Evolutionary conservation across 2,888 invertebrate species (phyloP).

Genomic region (Leucophenga montana): DNA sequence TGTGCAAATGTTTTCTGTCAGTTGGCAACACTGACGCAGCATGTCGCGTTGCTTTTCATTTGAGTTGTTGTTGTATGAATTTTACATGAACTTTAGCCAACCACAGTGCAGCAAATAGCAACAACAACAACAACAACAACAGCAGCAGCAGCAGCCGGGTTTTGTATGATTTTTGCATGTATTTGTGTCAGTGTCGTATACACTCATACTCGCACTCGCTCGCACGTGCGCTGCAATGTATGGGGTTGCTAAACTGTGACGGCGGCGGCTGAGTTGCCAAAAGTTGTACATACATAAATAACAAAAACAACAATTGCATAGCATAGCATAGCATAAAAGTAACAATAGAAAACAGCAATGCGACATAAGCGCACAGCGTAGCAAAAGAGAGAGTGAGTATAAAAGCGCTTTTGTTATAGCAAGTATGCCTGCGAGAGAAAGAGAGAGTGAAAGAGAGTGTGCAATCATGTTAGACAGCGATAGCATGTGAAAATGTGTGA

Average conservation of each 20-base stretch:
- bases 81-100: conserved; percentile 67
- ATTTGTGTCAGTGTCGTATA: neutral
- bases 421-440: too few species aligned
- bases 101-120: conserved; percentile 53
- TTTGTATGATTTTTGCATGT: conserved; percentile 1
- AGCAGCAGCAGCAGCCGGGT: neutral
- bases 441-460: neutral
- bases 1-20: conserved; percentile 17
- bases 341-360: conserved; percentile 3
- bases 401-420: too few species aligned
- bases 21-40: conserved; percentile 10
- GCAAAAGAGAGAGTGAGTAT: neutral
- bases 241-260: too few species aligned
- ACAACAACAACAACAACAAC: neutral
- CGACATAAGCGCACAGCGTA: neutral
- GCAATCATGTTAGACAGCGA: neutral
- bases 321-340: neutral
- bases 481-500: neutral
- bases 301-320: neutral
- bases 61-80: conserved; percentile 46
- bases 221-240: neutral
- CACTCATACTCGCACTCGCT: neutral
- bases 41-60: neutral
- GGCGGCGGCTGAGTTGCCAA: conserved; percentile 11
- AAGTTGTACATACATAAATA: conserved; percentile 6